Conservation (phyloP, 92 coral and sea anemone species). For the Pocillopora grandis region DNA sequence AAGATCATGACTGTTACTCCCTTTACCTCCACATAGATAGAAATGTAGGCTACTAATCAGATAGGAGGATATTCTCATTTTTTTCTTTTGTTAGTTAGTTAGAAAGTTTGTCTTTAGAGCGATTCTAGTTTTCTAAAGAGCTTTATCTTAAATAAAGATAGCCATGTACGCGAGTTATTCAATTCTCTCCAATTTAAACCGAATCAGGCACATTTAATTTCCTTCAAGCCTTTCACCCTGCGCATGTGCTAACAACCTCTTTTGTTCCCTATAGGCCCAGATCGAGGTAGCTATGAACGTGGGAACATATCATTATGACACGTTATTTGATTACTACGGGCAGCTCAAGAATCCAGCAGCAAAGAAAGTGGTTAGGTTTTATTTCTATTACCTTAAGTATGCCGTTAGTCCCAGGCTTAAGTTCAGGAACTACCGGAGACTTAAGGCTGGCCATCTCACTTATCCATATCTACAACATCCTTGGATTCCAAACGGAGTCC, state of each 20-base stretch:
- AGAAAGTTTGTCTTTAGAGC: no score
- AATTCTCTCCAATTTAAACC: no score
- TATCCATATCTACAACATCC: slow-evolving; percentile 54
- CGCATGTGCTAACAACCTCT: background rate
- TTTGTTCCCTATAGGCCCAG: slow-evolving; percentile 36
- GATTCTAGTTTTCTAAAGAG: no score
- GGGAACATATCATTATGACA: slow-evolving; percentile 55
- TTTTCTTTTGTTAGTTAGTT: no score
- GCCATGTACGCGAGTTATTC: no score
- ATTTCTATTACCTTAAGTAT: slow-evolving; percentile 35
- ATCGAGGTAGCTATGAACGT: slow-evolving; percentile 59
- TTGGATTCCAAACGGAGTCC: slow-evolving; percentile 55
- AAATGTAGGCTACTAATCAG: no score
- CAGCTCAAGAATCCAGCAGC: slow-evolving; percentile 24
- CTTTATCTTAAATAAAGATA: no score
- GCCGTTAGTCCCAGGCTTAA: slow-evolving; percentile 30
- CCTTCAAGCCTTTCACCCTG: background rate
- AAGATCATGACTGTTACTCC: no score
- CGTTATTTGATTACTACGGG: slow-evolving; percentile 47
- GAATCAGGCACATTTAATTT: no score
- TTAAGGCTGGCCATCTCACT: slow-evolving; percentile 42
- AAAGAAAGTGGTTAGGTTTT: slow-evolving; percentile 19
- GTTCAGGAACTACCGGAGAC: slow-evolving; percentile 37
- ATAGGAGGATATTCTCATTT: no score
- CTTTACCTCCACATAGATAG: no score